These are phyloP conservation scores for Coenonympha arcania DNA, from an alignment of 2,888 invertebrate genomes.

Conservation along the genomic window DNA sequence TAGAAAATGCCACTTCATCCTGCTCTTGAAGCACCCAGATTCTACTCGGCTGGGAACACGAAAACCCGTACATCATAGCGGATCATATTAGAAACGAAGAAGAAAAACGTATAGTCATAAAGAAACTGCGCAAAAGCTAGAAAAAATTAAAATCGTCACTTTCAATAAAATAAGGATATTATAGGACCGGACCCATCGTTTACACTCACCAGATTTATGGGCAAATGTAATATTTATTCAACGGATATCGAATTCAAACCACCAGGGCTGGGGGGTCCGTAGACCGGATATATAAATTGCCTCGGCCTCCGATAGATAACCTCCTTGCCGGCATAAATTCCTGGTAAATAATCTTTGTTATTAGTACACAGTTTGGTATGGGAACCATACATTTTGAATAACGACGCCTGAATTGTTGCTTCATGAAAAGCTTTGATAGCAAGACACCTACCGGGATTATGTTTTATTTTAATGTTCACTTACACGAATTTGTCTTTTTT, in stretches of 20 bases:
- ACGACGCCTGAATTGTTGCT: neutral
- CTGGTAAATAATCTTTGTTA: conserved; percentile 35
- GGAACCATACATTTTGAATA: conserved; percentile 3
- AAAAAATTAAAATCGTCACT: too few relatives aligned
- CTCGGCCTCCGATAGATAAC: conserved; percentile 34
- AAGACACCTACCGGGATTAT: too few relatives aligned
- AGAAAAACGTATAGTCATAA: too few relatives aligned
- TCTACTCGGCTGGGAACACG: too few relatives aligned
- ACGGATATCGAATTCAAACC: conserved; percentile 28
- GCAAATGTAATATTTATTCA: conserved; percentile 23
- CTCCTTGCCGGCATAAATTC: conserved; percentile 33
- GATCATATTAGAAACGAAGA: too few relatives aligned
- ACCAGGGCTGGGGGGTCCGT: conserved; percentile 29
- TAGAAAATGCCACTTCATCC: too few relatives aligned
- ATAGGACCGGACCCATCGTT: neutral
- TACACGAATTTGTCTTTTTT: too few relatives aligned
- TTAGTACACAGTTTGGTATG: conserved; percentile 10
- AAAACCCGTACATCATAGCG: too few relatives aligned
- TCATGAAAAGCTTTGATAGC: neutral
- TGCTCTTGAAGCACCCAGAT: too few relatives aligned
- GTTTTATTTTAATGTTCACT: too few relatives aligned
- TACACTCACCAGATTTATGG: conserved; percentile 15
- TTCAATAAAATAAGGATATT: too few relatives aligned
- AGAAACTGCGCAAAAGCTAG: too few relatives aligned
- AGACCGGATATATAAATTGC: conserved; percentile 35